A percentile compares a stretch with the other conserved stretches of the same genome.
These are phyloP conservation scores for Phalacrocorax carbo DNA, from an alignment of 2,113 vertebrate genomes.

Conservation along the genomic window DNA sequence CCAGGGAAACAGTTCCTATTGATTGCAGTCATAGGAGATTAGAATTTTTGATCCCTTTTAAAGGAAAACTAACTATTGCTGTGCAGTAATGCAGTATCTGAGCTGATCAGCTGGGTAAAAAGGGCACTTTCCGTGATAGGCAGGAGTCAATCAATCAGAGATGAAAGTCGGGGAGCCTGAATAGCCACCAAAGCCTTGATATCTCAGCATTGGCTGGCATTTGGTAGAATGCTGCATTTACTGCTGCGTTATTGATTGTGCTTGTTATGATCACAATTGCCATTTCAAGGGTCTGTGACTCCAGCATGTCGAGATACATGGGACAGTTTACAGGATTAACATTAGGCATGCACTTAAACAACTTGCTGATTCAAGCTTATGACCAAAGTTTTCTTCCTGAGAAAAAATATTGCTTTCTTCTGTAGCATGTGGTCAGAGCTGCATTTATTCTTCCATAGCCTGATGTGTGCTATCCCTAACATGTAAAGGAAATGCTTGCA, in stretches of 20 bases:
- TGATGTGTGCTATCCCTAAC: not conserved
- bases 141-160: not conserved
- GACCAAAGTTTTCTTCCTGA: not conserved
- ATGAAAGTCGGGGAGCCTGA: not conserved
- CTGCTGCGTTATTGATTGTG: not conserved
- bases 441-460: not conserved
- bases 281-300: not conserved
- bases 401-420: not conserved
- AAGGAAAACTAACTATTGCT: slow-evolving; percentile 9
- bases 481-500: slow-evolving; percentile 9
- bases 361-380: not conserved
- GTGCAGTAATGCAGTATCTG: not conserved
- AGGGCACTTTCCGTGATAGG: not conserved
- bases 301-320: not conserved
- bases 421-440: not conserved
- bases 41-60: slow-evolving; percentile 20
- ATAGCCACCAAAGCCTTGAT: not conserved
- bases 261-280: not conserved
- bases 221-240: not conserved
- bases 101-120: not conserved
- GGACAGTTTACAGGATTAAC: not conserved
- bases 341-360: not conserved
- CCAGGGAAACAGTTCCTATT: not conserved
- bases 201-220: not conserved
- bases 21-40: not conserved